Base-by-base conservation (phyloP, 1,140 invertebrate genomes). In the Drosophila seguyi region DNA sequence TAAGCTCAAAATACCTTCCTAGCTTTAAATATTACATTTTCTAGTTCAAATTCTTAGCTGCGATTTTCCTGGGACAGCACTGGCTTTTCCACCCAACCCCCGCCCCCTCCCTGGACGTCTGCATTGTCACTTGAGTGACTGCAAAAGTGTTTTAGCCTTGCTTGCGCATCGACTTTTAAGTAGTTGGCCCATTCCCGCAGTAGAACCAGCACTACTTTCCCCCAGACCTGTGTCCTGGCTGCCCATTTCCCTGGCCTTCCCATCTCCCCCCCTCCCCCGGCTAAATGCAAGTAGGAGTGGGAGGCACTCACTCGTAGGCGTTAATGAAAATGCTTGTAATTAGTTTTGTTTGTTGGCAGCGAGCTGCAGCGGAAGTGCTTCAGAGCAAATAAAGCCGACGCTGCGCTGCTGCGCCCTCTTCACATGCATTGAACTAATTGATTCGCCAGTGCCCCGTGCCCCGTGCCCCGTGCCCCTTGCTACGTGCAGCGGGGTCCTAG, bases 271-370 rank as follows among this genome's bases (percentile, higher is more conserved):
- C 14, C 48, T 36, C 50, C 31, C 14, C 47, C 31, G 31, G 34
- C 34, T 6, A 67, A 68, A 52, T 68, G 62, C 65, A 41, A 68
- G 62, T 68, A 50, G 18, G n/a, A n/a, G 16, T 38, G 44, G 18
- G 42, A 45, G 53, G 55, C 65, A 72, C 50, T 73, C 66, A 72
- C 41, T 87, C 66, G 84, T 90, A 88, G 85, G 84, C 84, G 84
- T 88, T 88, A 88, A 88, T 88, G 84, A 88, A 88, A 88, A 88
- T 81, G 85, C 85, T 84, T 88, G 84, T 88, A 88, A 88, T 88
- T 88, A 84, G 84, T 88, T 88, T 88, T 88, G 80, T 88, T 88
- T 88, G 84, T 88, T 90, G 84, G 85, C 78, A 76, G 59, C 79
- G 53, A 77, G 67, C 45, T 47, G 47, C 47, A 29, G 65, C 82